Base-by-base conservation (phyloP, 2,888 invertebrate species). In the Stenodema calcarata region DNA sequence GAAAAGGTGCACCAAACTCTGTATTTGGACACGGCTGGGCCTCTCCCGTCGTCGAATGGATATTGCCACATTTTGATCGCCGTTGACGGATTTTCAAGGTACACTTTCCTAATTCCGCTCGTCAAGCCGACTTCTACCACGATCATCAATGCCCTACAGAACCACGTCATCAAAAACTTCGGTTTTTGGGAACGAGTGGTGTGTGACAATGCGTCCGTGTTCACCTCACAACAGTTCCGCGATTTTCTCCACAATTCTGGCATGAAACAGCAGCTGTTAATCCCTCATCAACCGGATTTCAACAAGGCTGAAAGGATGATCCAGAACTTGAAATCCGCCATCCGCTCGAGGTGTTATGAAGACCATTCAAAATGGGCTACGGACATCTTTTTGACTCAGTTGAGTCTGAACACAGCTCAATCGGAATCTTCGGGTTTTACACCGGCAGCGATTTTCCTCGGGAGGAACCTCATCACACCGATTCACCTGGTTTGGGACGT, bases 171-270 rank as follows among this genome's bases (percentile, higher is more conserved):
- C 27, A 70, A 70, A 23, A 28, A 70, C 27, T 70, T 70, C 27
- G 50, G 50, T 9, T 50, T 50, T 50, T 50, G 50, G 50, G 50
- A n/a, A n/a, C n/a, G n/a, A n/a, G n/a, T n/a, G n/a, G n/a, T n/a
- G n/a, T n/a, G n/a, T n/a, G n/a, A n/a, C 50, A 50, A 50, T 16
- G 50, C 50, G 70, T 23, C 70, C 18, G 70, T 70, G 23, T 70
- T 70, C 70, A 70, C 70, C 18, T 70, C 70, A 23, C 70, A 70
- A 70, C 70, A 70, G 70, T 70, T 70, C 27, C 70, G 70, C 27
- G 62, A 62, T 62, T 62, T 42, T 12, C 4, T 47, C 12, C 12
- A 7, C 47, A 3, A 12, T n/a, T n/a, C n/a, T n/a, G n/a, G n/a
- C n/a, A n/a, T n/a, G n/a, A n/a, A n/a, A n/a, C n/a, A n/a, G n/a